A percentile compares a stretch with the other conserved stretches of the same genome.
These are phyloP conservation scores for Patiria pectinifera DNA, from an alignment of 53 echinoderm and acorn worm species.

Conservation along the genomic window DNA sequence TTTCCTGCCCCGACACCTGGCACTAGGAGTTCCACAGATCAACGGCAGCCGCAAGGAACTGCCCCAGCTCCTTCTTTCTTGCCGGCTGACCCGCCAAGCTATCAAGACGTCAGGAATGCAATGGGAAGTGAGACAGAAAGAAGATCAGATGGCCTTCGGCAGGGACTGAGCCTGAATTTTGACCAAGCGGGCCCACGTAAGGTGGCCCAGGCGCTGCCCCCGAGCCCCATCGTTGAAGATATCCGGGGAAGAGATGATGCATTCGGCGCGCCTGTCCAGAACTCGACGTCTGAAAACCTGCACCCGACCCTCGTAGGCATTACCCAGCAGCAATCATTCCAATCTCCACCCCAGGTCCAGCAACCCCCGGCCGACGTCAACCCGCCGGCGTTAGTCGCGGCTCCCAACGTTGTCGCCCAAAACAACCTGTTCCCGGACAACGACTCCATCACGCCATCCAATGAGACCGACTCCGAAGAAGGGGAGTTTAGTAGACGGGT, in stretches of 20 bases:
- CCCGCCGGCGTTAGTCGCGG: not conserved
- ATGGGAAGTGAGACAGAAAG: conserved; percentile 64
- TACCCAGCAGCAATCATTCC: conserved; percentile 21
- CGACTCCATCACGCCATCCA: conserved; percentile 61
- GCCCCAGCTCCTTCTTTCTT: conserved; percentile 48
- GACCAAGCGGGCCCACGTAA: conserved; percentile 68
- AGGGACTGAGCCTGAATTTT: conserved; percentile 82
- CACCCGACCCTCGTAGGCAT: not conserved
- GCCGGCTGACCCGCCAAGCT: conserved; percentile 85
- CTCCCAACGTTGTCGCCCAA: conserved; percentile 28
- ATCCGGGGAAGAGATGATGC: conserved; percentile 38
- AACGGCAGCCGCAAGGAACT: conserved; percentile 27
- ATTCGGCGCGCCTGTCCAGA: conserved; percentile 1
- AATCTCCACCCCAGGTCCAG: conserved; percentile 38
- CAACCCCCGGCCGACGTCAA: conserved; percentile 24
- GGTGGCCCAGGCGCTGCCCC: conserved; percentile 69
- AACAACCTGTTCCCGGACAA: conserved; percentile 43
- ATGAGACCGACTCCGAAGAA: conserved; percentile 63
- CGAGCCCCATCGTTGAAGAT: conserved; percentile 81
- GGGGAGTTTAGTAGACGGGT: conserved; percentile 59
- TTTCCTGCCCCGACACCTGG: conserved; percentile 25
- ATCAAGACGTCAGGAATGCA: conserved; percentile 83
- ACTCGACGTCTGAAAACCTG: not conserved
- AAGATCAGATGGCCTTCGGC: conserved; percentile 59
- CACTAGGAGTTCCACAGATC: conserved; percentile 30